A percentile compares a stretch with the other conserved stretches of the same genome.
Evolutionary conservation across 1,140 invertebrate genomes (phyloP).

Genomic region (Drosophila quadrilineata): DNA sequence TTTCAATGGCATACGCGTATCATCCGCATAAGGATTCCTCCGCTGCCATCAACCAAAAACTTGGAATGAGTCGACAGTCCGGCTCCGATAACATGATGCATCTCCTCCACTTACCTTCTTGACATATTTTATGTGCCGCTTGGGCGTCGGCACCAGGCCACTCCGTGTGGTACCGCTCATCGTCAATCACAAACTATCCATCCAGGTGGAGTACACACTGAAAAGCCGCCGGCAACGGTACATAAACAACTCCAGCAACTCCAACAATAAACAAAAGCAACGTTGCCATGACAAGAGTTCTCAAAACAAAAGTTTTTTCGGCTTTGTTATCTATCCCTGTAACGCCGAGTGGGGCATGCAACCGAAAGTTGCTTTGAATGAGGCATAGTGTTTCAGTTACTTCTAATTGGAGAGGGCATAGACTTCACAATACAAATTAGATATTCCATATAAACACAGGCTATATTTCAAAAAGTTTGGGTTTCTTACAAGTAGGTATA

Average conservation of each 20-base stretch:
- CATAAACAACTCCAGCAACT: constrained; percentile 30
- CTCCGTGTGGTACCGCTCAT: constrained; percentile 74
- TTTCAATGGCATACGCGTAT: constrained; percentile 51
- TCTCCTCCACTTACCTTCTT: constrained; percentile 49
- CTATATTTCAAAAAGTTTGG: too few relatives aligned
- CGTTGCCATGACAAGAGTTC: too few relatives aligned
- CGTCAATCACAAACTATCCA: background rate
- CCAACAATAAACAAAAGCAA: too few relatives aligned
- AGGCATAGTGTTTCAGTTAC: too few relatives aligned
- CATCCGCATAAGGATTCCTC: constrained; percentile 42
- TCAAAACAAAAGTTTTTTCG: too few relatives aligned
- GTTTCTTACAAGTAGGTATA: too few relatives aligned
- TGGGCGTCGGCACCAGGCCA: constrained; percentile 71
- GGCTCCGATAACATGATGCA: background rate
- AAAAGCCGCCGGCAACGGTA: constrained; percentile 3
- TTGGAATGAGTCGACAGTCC: background rate
- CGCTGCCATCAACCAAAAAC: constrained; percentile 31
- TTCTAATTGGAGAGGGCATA: too few relatives aligned
- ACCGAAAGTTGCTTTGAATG: too few relatives aligned
- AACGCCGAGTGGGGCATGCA: too few relatives aligned
- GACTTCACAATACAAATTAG: too few relatives aligned
- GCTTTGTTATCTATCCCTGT: too few relatives aligned
- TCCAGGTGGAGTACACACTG: background rate
- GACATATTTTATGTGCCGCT: constrained; percentile 52
- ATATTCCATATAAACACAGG: too few relatives aligned